Evolutionary conservation across 2,888 invertebrate species (phyloP), one percentile per base, ranked within the genome.

Genomic region (Steinernema scapterisci): DNA sequence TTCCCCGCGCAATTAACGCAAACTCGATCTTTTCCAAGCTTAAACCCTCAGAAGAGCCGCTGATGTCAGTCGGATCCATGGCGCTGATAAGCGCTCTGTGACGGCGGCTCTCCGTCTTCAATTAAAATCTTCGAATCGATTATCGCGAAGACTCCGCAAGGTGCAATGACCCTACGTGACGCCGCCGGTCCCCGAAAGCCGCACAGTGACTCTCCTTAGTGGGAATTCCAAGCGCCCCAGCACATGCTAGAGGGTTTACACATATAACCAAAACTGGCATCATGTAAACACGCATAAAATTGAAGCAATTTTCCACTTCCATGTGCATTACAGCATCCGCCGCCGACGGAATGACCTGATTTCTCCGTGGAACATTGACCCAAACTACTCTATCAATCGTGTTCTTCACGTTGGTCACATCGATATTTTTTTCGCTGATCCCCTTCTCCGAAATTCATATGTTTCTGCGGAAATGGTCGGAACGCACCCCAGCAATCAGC

Each of bases 281-380:
- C 38, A 9, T 38, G 38, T 38, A 38, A 38, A 38, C 38, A 38
- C 38, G 38, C 38, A 38, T 38, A 38, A 38, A 38, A 38, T 38
- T 38, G 5, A 38, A 38, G 38, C 9, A 38, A 38, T 38, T 38
- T 48, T 48, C 3, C 3, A n/a, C 19, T 48, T 16, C 19, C 16
- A 48, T 48, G n/a, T 48, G 48, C 54, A 54, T 54, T 54, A 54
- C 54, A 54, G 23, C 25, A 48, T 48, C 48, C 54, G 19, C 54
- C 54, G 25, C 48, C 54, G 54, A 54, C 54, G 13, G 3, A 21
- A 6, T 54, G 54, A 54, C 54, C 54, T 54, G 19, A 54, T 54
- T 54, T 54, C 23, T 21, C 23, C 16, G 25, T 11, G 19, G 54
- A 19, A 54, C 25, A 54, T 54, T 25, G 54, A 23, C 54, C 54